Evolutionary conservation across 2,888 invertebrate species (phyloP).

Genomic region (Phorcus lineatus): DNA sequence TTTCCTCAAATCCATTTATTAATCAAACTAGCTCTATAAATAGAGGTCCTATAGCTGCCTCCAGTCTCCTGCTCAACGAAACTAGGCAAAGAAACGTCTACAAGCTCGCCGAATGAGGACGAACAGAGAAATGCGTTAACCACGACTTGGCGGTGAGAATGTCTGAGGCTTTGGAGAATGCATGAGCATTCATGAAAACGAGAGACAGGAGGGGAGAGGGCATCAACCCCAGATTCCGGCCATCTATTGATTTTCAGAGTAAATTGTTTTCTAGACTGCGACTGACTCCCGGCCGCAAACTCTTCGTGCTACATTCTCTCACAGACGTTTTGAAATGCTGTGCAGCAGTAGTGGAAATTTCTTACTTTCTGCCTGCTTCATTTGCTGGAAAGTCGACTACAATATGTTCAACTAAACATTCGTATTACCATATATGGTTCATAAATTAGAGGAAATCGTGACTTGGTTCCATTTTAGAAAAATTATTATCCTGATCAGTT

Average conservation of each 20-base stretch:
- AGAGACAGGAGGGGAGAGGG: background rate
- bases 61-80: too few species aligned
- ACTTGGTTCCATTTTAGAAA: too few species aligned
- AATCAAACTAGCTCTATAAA: background rate
- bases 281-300: background rate
- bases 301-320: background rate
- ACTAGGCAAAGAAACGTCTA: too few species aligned
- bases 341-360: too few species aligned
- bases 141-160: background rate
- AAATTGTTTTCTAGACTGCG: slow-evolving; percentile 5
- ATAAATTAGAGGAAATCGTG: too few species aligned
- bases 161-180: background rate
- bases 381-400: too few species aligned
- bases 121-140: background rate
- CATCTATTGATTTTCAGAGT: slow-evolving; percentile 5
- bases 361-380: too few species aligned
- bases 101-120: background rate
- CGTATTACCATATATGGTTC: too few species aligned
- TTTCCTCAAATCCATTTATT: background rate
- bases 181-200: slow-evolving; percentile 10
- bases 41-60: background rate
- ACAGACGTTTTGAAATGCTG: too few species aligned
- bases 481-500: too few species aligned
- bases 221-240: background rate
- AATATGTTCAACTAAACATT: too few species aligned